Conservation (phyloP, 30 jellyfish, hydroid and myxozoan genomes). For the Rhopilema esculentum region DNA sequence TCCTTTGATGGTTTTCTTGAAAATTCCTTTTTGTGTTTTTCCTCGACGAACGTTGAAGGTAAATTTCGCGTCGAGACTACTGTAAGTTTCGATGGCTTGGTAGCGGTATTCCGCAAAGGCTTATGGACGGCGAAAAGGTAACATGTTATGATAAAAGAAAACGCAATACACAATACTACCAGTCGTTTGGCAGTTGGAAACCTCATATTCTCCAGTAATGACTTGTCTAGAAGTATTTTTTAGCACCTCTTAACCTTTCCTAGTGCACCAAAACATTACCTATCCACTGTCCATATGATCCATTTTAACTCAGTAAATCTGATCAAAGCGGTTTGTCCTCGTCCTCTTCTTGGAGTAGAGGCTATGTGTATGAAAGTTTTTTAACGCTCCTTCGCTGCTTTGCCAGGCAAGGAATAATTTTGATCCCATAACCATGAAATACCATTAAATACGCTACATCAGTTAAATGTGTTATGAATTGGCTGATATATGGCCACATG, state of each 20-base stretch:
- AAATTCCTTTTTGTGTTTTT: not conserved
- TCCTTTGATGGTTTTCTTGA: not conserved
- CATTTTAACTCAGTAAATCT: not conserved
- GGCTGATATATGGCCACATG: too few relatives aligned
- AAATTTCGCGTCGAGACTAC: not conserved
- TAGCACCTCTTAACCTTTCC: not conserved
- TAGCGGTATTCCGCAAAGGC: not conserved
- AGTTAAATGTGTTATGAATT: too few relatives aligned
- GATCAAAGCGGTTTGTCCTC: not conserved
- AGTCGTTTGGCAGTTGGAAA: constrained; percentile 1
- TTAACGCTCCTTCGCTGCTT: not conserved
- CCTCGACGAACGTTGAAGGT: not conserved
- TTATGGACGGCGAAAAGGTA: not conserved
- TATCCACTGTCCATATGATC: constrained; percentile 37
- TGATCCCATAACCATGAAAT: not conserved
- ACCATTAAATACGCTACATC: too few relatives aligned
- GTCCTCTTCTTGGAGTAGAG: not conserved
- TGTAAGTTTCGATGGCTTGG: constrained; percentile 12
- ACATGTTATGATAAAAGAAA: not conserved
- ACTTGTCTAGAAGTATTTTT: not conserved
- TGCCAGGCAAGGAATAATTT: too few relatives aligned
- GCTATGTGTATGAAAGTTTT: not conserved
- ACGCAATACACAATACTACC: not conserved
- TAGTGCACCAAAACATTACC: not conserved
- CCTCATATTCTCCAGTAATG: constrained; percentile 5